phyloP scores from a whole-genome alignment of 2,797 vertebrate genomes.

The Galagoides demidoff region DNA sequence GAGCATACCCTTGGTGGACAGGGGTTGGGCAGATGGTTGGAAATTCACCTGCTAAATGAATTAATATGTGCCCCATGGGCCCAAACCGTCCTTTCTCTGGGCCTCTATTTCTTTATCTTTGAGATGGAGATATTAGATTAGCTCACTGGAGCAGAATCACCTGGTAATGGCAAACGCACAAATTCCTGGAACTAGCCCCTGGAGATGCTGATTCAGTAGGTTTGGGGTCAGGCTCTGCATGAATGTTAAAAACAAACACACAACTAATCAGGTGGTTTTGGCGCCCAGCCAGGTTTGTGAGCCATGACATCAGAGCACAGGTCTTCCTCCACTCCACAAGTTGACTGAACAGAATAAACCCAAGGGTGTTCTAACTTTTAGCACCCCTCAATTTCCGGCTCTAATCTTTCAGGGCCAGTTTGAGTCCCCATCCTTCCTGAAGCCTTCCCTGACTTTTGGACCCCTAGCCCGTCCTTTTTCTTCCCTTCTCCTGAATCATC shows the following conservation, averaged over 20 bases:
- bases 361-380: background rate
- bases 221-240: background rate
- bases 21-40: no score
- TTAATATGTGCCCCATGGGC: fast-evolving
- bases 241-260: background rate
- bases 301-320: fast-evolving
- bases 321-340: background rate
- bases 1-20: background rate
- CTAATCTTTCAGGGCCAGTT: background rate
- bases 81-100: background rate
- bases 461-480: background rate
- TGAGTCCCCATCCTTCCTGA: background rate
- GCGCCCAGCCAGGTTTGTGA: background rate
- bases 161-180: background rate
- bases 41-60: background rate
- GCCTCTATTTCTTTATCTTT: background rate
- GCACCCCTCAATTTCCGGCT: background rate
- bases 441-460: background rate
- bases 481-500: background rate
- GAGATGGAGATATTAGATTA: background rate
- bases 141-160: background rate
- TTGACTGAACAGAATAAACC: background rate
- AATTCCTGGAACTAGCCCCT: background rate
- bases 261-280: no score
- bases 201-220: background rate